Conservation (phyloP, 2,113 vertebrate genomes). For the Phyllostomus hastatus region DNA sequence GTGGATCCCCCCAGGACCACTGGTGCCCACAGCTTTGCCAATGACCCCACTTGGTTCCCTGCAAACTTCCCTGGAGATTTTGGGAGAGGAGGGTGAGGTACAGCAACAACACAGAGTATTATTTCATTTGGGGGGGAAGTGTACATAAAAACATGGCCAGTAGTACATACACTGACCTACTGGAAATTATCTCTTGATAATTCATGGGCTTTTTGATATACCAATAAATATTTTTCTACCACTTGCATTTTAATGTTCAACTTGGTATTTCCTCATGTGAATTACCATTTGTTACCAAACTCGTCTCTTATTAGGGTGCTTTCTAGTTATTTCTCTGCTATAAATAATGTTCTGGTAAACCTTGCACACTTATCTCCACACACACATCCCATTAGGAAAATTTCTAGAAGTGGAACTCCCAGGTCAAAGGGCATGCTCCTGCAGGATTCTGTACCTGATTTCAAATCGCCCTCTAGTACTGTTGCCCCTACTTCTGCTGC, state of each 20-base stretch:
- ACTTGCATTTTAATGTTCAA: not conserved
- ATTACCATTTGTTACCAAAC: not conserved
- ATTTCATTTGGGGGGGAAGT: not conserved
- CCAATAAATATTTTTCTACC: not conserved
- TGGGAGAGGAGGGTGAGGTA: not conserved
- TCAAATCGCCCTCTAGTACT: not conserved
- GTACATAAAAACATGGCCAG: not conserved
- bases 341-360: not conserved
- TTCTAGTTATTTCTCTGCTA: not conserved
- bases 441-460: not conserved
- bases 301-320: not conserved
- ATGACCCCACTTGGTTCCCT: no score
- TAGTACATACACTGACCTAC: no score
- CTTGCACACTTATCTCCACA: no score
- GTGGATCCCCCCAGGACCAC: accelerated
- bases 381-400: not conserved
- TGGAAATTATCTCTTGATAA: not conserved
- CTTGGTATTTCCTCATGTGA: not conserved
- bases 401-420: not conserved
- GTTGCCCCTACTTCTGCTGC: accelerated
- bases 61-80: not conserved
- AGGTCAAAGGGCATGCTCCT: not conserved
- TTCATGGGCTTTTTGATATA: not conserved
- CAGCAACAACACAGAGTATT: not conserved
- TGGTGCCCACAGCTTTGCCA: not conserved